Conservation (phyloP, 2,797 vertebrate genomes). For the Phyllotis vaccarum region DNA sequence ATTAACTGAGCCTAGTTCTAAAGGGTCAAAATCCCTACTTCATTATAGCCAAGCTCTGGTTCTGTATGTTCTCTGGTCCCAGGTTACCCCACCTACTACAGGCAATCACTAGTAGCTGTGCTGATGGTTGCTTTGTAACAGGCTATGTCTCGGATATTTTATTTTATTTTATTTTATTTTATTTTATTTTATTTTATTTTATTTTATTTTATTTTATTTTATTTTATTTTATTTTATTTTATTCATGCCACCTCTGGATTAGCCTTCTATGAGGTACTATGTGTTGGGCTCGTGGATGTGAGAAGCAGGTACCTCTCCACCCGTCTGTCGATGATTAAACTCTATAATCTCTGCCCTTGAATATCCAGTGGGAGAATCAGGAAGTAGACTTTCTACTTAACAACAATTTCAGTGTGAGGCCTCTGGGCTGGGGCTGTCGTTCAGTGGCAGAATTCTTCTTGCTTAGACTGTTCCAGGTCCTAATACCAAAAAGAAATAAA, state of each 20-base stretch:
- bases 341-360: neutral
- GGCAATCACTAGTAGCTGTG: too few relatives aligned
- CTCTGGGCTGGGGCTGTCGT: neutral
- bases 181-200: neutral
- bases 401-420: neutral
- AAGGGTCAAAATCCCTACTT: neutral
- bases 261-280: neutral
- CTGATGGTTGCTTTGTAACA: neutral
- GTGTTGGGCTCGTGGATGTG: neutral
- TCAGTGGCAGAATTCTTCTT: neutral
- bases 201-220: neutral
- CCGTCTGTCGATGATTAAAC: neutral
- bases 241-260: neutral
- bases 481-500: neutral
- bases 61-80: neutral
- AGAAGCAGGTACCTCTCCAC: neutral
- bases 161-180: too few relatives aligned
- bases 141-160: neutral
- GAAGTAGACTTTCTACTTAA: neutral
- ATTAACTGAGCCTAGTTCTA: neutral
- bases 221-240: neutral
- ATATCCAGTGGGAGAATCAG: neutral
- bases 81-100: rapidly evolving
- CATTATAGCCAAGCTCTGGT: rapidly evolving
- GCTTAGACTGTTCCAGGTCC: neutral